Base-by-base conservation (phyloP, 2,797 vertebrate species). In the Spinibarbus caldwelli region DNA sequence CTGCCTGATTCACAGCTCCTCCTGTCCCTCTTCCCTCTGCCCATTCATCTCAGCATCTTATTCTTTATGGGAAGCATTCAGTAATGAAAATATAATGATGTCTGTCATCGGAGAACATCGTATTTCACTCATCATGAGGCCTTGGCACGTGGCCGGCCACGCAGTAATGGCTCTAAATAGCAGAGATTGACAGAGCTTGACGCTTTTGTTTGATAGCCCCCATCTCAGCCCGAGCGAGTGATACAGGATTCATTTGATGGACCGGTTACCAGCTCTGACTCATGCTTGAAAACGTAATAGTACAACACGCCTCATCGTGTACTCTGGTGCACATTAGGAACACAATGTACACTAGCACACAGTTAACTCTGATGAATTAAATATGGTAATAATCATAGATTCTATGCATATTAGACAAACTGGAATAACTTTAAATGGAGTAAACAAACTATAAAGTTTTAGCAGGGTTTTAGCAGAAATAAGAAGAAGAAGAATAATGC, bases 41-140 rank as follows among this genome's bases (percentile, higher is more conserved):
- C 41, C 59, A 77, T 82, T 82, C 72, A 77, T 83, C 80, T 72
- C 57, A 79, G 38, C 67, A 34, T 79, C 21, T 59, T 45, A 15
- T 84, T 71, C 10, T 47, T 80, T 49, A 80, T 49, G 38, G 54
- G 38, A 80, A 80, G 47, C 76, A 78, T 45, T 43, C 54, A 79
- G 68, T 80, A 73, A 73, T 85, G 84, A 85, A 85, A 85, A 73
- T 78, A 80, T 79, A 85, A 79, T 79, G 84, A 72, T 80, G 52
- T 54, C 77, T 85, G 84, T 80, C 84, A 49, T 47, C 31, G 41
- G 52, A 64, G 67, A 72, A 31, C 31, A 5, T 31, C 29, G 31
- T 79, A 85, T 80, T 85, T 85, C 86, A 84, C 68, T 54, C 29
- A 80, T 80, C 86, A 45, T 68, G 8, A 67, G 77, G 82, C 70